A percentile compares a stretch with the other conserved stretches of the same genome.
phyloP scores from a whole-genome alignment of 2,113 vertebrate genomes.

The Cinclus mexicanus region DNA sequence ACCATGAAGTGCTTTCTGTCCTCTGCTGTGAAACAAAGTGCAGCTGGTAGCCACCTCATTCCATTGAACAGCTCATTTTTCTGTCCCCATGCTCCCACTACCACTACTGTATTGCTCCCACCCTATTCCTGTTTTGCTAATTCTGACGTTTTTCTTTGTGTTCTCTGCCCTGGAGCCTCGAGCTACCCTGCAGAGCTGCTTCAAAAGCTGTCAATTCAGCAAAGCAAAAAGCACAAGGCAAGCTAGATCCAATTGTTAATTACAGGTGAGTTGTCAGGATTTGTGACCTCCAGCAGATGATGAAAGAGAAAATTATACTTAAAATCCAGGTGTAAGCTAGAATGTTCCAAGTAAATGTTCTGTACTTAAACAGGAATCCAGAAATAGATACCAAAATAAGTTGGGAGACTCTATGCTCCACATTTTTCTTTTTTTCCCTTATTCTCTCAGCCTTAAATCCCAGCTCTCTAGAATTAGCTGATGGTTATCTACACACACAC shows the following conservation, averaged over 20 bases:
- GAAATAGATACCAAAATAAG: neutral
- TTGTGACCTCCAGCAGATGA: neutral
- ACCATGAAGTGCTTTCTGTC: neutral
- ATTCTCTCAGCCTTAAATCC: neutral
- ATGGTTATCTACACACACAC: neutral
- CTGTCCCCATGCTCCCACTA: neutral
- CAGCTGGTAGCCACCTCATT: neutral
- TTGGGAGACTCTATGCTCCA: neutral
- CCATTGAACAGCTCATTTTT: neutral
- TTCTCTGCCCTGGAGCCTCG: neutral
- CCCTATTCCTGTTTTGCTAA: neutral
- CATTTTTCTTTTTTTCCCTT: neutral
- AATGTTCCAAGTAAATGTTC: neutral
- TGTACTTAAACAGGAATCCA: neutral
- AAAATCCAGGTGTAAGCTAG: neutral
- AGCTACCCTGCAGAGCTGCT: neutral
- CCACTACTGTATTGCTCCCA: neutral
- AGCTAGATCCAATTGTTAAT: neutral
- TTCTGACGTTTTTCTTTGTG: neutral
- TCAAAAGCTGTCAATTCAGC: neutral
- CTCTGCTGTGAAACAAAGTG: neutral
- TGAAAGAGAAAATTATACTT: neutral
- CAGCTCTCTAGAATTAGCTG: neutral
- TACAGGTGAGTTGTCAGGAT: neutral
- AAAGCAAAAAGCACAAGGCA: neutral